Base-by-base conservation (phyloP, 2,888 invertebrate genomes). In the Parnassius mnemosyne region DNA sequence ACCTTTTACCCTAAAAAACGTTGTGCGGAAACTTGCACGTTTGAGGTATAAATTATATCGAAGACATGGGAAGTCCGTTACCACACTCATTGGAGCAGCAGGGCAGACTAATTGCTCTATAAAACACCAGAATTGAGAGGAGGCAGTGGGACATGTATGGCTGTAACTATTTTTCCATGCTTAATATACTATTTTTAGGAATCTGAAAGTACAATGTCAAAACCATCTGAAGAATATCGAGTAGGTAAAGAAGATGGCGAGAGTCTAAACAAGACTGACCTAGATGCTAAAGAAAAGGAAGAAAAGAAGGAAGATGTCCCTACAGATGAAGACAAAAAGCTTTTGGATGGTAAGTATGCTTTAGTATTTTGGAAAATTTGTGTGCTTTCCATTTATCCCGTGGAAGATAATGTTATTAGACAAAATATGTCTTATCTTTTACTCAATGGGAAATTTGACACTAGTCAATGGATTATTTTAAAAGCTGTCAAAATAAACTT, bases 291-390 rank as follows among this genome's bases (percentile, higher is more conserved):
- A 71, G 93, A 84, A 69, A 79, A 78, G 73, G 87, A 84, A 12
- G 87, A 81, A 49, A 89, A 84, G 60, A 90, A 89, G 59, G 92
- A 92, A 41, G 92, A 92, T 43, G 77, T 83, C 12, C 83, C 84
- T 20, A 85, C 77, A 44, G 93, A 93, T 63, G 92, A 93, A 71
- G 93, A 95, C 70, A 96, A 95, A 77, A 93, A 94, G 68, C 87
- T 96, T n/a, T 92, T 97, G 71, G 96, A 97, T 79, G 94, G 95
- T 94, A 80, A 67, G 50, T 16, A 53, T 53, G 9, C 1, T 34
- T 25, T 46, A 46, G 7, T 34, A n/a, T 52, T 34, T 34, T 52
- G 11, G 3, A 34, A 34, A 34, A 34, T 41, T 34, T 46, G n/a
- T 46, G 46, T 50, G 50, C 1, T 10, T 50, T 16, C 5, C 3